phyloP scores from a whole-genome alignment of 2,888 invertebrate species.

The Spicauda simplicius region DNA sequence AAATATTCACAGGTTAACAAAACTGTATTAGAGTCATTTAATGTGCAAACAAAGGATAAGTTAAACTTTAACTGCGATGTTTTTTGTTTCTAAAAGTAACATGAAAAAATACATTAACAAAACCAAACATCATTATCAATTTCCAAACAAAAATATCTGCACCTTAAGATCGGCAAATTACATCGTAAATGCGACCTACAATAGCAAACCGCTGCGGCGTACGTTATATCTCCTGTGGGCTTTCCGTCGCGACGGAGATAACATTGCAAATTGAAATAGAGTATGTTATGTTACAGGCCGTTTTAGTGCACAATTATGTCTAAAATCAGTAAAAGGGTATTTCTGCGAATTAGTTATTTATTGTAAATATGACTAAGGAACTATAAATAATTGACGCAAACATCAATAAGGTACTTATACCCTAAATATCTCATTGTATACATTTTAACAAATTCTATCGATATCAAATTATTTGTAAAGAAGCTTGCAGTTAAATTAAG shows the following conservation, averaged over 20 bases:
- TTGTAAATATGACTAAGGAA: no score
- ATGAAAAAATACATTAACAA: background rate
- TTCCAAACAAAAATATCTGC: background rate
- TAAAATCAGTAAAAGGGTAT: background rate
- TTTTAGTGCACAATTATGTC: conserved; percentile 10
- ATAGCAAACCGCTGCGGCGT: conserved; percentile 1
- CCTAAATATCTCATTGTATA: background rate
- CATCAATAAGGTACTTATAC: no score
- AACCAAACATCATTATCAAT: background rate
- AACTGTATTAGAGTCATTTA: no score
- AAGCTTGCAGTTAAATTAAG: no score
- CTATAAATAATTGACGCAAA: no score
- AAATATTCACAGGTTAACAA: no score
- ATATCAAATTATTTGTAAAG: no score
- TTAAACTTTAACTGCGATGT: background rate
- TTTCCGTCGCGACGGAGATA: conserved; percentile 11
- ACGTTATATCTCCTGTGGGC: conserved; percentile 15
- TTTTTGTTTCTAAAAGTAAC: background rate
- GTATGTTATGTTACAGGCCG: background rate
- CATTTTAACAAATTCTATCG: background rate
- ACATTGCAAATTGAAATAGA: conserved; percentile 23
- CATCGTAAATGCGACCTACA: background rate
- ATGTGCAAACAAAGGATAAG: background rate
- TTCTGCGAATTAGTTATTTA: background rate
- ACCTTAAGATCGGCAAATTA: conserved; percentile 4